Percentiles rank a stretch among this genome's conserved stretches.
These are phyloP conservation scores for Phortica variegata DNA, from an alignment of 1,140 invertebrate genomes.

Conservation along the genomic window DNA sequence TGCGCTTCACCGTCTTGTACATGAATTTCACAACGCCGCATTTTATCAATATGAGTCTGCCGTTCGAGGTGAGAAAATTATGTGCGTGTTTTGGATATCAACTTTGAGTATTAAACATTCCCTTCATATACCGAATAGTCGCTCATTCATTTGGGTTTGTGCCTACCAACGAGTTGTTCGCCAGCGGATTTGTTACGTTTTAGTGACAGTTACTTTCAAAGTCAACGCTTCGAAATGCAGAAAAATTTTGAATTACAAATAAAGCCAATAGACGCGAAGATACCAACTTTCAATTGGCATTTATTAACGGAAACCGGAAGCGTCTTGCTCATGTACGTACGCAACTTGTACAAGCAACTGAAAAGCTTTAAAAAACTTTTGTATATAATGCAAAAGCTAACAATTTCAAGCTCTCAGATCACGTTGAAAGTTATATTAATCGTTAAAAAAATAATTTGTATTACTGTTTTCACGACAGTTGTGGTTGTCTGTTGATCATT, in stretches of 20 bases:
- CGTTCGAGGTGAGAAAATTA: conserved; percentile 16
- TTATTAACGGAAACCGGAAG: conserved; percentile 20
- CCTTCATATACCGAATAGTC: too few species aligned
- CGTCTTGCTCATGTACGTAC: conserved; percentile 23
- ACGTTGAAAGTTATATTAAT: too few species aligned
- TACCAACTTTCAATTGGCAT: conserved; percentile 32
- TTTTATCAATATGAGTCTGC: conserved; percentile 17
- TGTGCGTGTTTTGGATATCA: background rate
- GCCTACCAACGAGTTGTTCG: conserved; percentile 6
- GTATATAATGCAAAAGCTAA: too few species aligned
- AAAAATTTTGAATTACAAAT: conserved; percentile 38
- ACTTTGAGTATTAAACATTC: too few species aligned
- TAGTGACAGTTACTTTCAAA: conserved; percentile 20
- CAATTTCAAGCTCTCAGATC: too few species aligned
- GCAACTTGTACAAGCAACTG: background rate
- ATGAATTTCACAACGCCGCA: conserved; percentile 15
- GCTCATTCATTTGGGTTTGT: conserved; percentile 21
- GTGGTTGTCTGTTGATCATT: too few species aligned
- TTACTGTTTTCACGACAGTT: too few species aligned
- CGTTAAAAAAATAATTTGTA: too few species aligned
- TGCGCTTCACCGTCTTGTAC: conserved; percentile 16
- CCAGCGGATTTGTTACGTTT: conserved; percentile 4
- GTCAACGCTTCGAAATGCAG: conserved; percentile 29
- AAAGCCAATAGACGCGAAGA: conserved; percentile 19
- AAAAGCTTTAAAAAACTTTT: too few species aligned